These are phyloP conservation scores for Amphiura filiformis DNA, from an alignment of 35 echinoderm and acorn worm species.

Conservation along the genomic window DNA sequence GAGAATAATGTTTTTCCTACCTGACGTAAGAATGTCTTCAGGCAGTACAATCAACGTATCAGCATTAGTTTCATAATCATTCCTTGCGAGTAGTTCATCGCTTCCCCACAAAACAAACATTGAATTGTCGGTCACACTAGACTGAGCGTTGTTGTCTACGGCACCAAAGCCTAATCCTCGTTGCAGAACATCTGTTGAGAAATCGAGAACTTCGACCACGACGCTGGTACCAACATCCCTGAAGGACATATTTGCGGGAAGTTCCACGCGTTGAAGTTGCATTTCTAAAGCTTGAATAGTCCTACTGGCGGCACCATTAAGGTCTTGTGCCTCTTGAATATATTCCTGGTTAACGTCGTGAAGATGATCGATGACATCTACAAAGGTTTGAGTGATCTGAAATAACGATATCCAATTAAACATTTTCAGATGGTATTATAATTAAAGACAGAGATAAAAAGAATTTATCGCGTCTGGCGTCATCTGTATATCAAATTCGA, in stretches of 20 bases:
- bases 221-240: not conserved
- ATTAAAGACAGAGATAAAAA: no score
- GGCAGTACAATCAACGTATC: not conserved
- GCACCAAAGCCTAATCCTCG: not conserved
- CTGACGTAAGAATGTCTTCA: not conserved
- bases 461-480: no score
- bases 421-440: not conserved
- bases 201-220: not conserved
- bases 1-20: not conserved
- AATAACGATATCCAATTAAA: not conserved
- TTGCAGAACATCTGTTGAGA: not conserved
- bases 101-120: not conserved
- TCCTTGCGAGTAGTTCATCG: not conserved
- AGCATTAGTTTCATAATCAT: not conserved
- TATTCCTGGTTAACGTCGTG: not conserved
- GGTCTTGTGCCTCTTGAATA: not conserved
- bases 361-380: not conserved
- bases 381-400: not conserved
- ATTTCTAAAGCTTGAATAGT: not conserved
- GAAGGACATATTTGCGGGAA: not conserved
- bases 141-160: not conserved
- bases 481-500: no score
- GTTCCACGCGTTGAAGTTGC: not conserved
- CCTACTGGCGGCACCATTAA: not conserved
- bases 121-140: not conserved